Evolutionary conservation across 2,797 vertebrate genomes (phyloP), one percentile per base, ranked within the genome.

Genomic region (Leucoraja ocellata): DNA sequence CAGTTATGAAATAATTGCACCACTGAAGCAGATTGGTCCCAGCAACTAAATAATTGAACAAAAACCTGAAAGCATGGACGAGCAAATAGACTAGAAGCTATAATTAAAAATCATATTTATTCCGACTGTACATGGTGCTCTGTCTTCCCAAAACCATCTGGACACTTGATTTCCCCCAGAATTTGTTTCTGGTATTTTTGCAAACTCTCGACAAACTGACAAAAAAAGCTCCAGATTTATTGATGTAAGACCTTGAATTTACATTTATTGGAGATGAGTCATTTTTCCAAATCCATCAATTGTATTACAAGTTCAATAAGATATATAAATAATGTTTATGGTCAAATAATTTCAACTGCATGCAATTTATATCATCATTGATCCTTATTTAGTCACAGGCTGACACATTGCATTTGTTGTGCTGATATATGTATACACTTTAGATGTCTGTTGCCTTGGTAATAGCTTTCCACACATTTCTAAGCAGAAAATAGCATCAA

Each of bases 371-470:
- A 92, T n/a, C 23, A 14, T 76, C 46, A 58, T 46, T 39, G 73
- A 76, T 92, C 90, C 25, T 74, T 54, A 36, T 76, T 92, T 92
- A 76, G 71, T 74, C 65, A 74, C 23, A 92, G 90, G n/a, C 71
- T 92, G 90, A 28, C 90, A 46, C 1, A 46, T 28, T 28, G 10
- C 23, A 92, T 76, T 76, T 46, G 9, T 76, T 46, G 90, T 54
- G 73, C 76, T 88, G 63, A 84, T 68, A 8, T 68, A 88, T 68
- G 7, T 2, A 18, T 65, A 88, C 10, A 32, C 6, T 36, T 36
- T 68, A 63, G 63, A 68, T 88, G 25, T 21, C 84, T 68, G 63
- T 36, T 88, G 84, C n/a, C 84, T 88, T 68, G 84, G 61, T 36
- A 88, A 88, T 65, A n/a, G n/a, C n/a, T 32, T 14, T 14, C 21